Evolutionary conservation across 2,888 invertebrate genomes (phyloP), one percentile per base, ranked within the genome.

Genomic region (Papilio protenor): DNA sequence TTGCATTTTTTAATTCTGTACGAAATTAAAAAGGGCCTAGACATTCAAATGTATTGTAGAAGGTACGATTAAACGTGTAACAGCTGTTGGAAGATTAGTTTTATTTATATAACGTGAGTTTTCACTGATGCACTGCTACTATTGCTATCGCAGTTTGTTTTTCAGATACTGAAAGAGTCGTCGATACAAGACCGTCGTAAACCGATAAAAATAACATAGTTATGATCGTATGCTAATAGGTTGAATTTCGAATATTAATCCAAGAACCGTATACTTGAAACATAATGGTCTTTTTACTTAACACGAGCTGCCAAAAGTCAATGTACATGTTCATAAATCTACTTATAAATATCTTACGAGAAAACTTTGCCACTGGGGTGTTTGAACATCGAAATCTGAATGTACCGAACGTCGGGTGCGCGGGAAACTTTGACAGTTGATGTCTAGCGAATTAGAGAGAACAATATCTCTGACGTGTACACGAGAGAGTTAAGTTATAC

Each of bases 351-450:
- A 21, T 49, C 8, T 49, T 27, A 49, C n/a, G 21, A 52, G 27
- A 27, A 66, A 75, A 75, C 47, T 74, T 74, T 47, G 59, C 18
- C 18, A 61, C 61, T 52, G 33, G 27, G n/a, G 18, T 52, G 49
- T 75, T 69, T 23, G 55, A 75, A 21, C 57, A 45, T 57, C 57
- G 57, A 69, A 75, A 33, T 66, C 64, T 49, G 64, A 66, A 75
- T 75, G 40, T 66, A 66, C 66, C 33, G 40, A 74, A 61, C 47
- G 74, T 61, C 61, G 52, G 61, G 75, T 55, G 55, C 69, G 55
- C 8, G 75, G 21, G 23, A 69, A 75, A 69, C 55, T 69, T 75
- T 75, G 57, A 70, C 69, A 69, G 66, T 55, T 75, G 57, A 75
- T 69, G 55, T 75, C 69, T 75, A 27, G 66, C 40, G 55, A 69